phyloP scores from a whole-genome alignment of 64 coral and sea anemone genomes.

The Dendrophyllia cribrosa region DNA sequence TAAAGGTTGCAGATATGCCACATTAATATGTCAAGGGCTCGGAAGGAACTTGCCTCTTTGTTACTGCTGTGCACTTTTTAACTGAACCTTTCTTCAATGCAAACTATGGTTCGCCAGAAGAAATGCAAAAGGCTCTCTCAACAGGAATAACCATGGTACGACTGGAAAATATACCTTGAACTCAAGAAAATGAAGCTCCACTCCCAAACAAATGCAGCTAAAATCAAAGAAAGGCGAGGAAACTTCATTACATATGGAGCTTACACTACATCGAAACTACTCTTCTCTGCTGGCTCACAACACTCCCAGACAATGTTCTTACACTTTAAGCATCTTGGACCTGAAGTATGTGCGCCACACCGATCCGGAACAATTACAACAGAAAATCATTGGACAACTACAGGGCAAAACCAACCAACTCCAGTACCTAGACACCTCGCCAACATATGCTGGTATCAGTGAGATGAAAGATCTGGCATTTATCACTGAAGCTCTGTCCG shows the following conservation, averaged over 20 bases:
- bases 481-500: constrained; percentile 36
- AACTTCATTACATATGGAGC: constrained; percentile 62
- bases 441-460: constrained; percentile 54
- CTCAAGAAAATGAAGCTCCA: constrained; percentile 39
- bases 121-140: constrained; percentile 27
- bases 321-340: constrained; percentile 62
- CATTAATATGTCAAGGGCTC: constrained; percentile 26
- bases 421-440: constrained; percentile 55
- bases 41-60: constrained; percentile 29
- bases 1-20: constrained; percentile 2
- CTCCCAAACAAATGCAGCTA: constrained; percentile 32
- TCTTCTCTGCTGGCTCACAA: constrained; percentile 48
- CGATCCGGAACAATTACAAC: constrained; percentile 39
- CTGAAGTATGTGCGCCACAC: constrained; percentile 26
- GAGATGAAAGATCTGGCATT: constrained; percentile 59
- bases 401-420: constrained; percentile 54
- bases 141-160: constrained; percentile 39
- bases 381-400: constrained; percentile 26
- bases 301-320: constrained; percentile 73
- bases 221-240: constrained; percentile 27
- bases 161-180: constrained; percentile 7
- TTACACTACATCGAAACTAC: constrained; percentile 65
- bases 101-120: not conserved
- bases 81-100: constrained; percentile 36
- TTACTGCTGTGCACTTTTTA: constrained; percentile 17